Percentiles rank a stretch among this genome's conserved stretches.
Conservation (phyloP, 2,113 vertebrate genomes). For the Varanus komodoensis region DNA sequence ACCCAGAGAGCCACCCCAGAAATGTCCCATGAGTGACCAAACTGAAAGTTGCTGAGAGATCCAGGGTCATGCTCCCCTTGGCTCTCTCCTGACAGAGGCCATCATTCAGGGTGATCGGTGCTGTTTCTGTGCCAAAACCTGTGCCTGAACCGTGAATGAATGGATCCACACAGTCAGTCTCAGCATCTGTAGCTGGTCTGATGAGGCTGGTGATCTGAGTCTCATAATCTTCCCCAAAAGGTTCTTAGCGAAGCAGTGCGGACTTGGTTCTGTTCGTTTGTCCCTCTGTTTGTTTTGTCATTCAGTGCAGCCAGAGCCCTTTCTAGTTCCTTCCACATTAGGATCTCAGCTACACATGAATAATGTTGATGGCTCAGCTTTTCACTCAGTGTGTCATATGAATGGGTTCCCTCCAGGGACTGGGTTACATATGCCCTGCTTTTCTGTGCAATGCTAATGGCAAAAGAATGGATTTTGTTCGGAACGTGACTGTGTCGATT, state of each 20-base stretch:
- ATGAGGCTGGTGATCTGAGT: no score
- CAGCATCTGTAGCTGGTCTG: no score
- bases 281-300: constrained; percentile 18
- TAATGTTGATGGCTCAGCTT: constrained; percentile 9
- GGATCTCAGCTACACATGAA: constrained; percentile 2
- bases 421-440: constrained; percentile 23
- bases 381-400: neutral
- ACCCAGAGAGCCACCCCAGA: no score
- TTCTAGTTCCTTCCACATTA: constrained; percentile 30
- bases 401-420: neutral
- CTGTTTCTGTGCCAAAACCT: no score
- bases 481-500: neutral
- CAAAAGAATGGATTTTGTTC: neutral
- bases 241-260: constrained; percentile 18
- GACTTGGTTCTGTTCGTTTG: constrained; percentile 10
- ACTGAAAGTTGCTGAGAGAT: no score
- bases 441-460: neutral
- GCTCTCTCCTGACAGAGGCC: no score
- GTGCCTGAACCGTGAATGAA: no score
- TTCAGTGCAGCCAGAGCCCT: constrained; percentile 1
- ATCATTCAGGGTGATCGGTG: no score
- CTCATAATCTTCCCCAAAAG: neutral
- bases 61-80: no score
- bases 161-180: no score
- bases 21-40: no score